phyloP scores from a whole-genome alignment of 1,140 invertebrate species.

The Eriosoma lanigerum region DNA sequence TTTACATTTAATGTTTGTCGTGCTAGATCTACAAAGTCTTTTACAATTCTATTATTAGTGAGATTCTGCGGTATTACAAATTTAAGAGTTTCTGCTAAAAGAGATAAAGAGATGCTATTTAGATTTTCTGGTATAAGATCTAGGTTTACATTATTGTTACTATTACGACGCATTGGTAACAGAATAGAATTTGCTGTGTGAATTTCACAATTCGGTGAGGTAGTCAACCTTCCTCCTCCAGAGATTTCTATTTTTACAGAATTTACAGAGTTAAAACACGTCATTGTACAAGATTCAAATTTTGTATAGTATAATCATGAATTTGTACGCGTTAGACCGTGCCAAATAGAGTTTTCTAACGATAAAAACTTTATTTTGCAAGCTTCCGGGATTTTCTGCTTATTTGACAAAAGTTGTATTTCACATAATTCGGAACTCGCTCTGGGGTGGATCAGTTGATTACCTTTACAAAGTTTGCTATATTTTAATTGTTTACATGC shows the following conservation, averaged over 20 bases:
- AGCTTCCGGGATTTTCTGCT: neutral
- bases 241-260: constrained; percentile 3
- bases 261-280: neutral
- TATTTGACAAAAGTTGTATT: constrained; percentile 2
- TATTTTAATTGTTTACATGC: constrained; percentile 1
- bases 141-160: neutral
- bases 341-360: constrained; percentile 6
- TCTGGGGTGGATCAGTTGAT: neutral
- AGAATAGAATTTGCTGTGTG: neutral
- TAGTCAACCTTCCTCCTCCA: neutral
- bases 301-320: neutral
- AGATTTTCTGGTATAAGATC: constrained; percentile 7
- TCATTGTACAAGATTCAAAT: neutral
- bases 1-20: neutral
- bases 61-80: neutral
- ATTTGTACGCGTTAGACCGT: neutral
- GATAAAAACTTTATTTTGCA: neutral
- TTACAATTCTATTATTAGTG: neutral
- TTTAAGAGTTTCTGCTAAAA: neutral
- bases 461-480: constrained; percentile 9
- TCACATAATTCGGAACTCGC: neutral
- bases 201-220: constrained; percentile 4
- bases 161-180: neutral
- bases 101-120: neutral
- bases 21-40: neutral